Conservation (phyloP, 2,797 vertebrate species). For the Centropyge bicolor region DNA sequence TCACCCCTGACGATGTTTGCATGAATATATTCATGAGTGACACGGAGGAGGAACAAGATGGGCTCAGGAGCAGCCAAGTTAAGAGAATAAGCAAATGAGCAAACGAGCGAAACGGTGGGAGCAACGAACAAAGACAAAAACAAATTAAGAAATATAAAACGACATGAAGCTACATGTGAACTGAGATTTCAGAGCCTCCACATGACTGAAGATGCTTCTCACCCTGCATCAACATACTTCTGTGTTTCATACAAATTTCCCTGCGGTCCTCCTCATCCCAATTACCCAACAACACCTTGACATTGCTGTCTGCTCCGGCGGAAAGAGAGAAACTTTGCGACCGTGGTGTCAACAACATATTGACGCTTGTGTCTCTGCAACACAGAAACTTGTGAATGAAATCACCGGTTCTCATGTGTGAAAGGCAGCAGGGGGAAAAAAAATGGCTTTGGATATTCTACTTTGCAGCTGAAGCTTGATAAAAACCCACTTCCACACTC, state of each 20-base stretch:
- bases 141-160: slow-evolving; percentile 3
- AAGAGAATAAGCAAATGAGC: slow-evolving; percentile 46
- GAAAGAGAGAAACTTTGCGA: slow-evolving; percentile 47
- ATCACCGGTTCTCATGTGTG: slow-evolving; percentile 45
- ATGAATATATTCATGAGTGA: slow-evolving; percentile 80
- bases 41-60: slow-evolving; percentile 39
- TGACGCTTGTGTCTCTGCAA: slow-evolving; percentile 61
- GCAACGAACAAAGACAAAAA: slow-evolving; percentile 21
- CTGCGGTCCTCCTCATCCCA: slow-evolving; percentile 41
- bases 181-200: not conserved
- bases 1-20: slow-evolving; percentile 64
- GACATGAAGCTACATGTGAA: not conserved
- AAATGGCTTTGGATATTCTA: not conserved
- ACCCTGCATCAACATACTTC: not conserved
- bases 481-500: slow-evolving; percentile 3
- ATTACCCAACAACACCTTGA: slow-evolving; percentile 60
- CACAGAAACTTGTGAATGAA: slow-evolving; percentile 74
- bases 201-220: not conserved
- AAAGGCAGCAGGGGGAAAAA: slow-evolving; percentile 17
- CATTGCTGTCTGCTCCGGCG: slow-evolving; percentile 39
- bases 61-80: slow-evolving; percentile 42
- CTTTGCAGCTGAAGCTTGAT: slow-evolving; percentile 5
- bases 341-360: slow-evolving; percentile 61
- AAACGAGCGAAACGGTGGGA: slow-evolving; percentile 32
- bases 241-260: slow-evolving; percentile 14